These are phyloP conservation scores for Chondrosia reniformis DNA, from an alignment of 37 sponge, comb jelly and placozoan species.

Conservation along the genomic window DNA sequence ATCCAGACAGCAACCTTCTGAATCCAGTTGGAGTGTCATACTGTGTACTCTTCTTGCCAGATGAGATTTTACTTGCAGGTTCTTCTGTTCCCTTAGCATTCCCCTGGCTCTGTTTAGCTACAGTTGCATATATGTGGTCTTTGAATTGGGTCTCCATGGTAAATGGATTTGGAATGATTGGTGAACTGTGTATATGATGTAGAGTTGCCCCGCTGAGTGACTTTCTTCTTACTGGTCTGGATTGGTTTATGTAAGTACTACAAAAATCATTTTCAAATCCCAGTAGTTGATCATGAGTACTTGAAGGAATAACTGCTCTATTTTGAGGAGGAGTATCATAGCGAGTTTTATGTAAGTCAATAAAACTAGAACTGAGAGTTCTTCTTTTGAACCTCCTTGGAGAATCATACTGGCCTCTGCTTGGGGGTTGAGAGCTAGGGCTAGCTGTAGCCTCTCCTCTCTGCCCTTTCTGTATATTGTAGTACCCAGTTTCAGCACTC, in stretches of 20 bases:
- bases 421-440: neutral
- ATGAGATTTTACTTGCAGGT: neutral
- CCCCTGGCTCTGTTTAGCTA: neutral
- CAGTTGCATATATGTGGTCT: slow-evolving; percentile 19
- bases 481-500: neutral
- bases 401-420: neutral
- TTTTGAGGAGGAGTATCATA: neutral
- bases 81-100: neutral
- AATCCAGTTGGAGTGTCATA: neutral
- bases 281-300: too few relatives aligned
- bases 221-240: slow-evolving; percentile 1
- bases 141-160: neutral
- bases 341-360: neutral
- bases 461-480: neutral
- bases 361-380: neutral
- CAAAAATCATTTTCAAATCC: too few relatives aligned
- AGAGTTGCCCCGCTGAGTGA: slow-evolving; percentile 5
- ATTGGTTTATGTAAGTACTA: neutral
- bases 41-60: neutral
- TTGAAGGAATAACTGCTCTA: too few relatives aligned
- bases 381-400: slow-evolving; percentile 2
- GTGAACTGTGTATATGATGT: neutral
- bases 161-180: neutral
- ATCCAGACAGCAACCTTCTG: neutral
- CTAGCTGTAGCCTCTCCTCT: neutral